These are phyloP conservation scores for Melanotaenia parkinsoni DNA, from an alignment of 2,797 vertebrate species.

Conservation along the genomic window DNA sequence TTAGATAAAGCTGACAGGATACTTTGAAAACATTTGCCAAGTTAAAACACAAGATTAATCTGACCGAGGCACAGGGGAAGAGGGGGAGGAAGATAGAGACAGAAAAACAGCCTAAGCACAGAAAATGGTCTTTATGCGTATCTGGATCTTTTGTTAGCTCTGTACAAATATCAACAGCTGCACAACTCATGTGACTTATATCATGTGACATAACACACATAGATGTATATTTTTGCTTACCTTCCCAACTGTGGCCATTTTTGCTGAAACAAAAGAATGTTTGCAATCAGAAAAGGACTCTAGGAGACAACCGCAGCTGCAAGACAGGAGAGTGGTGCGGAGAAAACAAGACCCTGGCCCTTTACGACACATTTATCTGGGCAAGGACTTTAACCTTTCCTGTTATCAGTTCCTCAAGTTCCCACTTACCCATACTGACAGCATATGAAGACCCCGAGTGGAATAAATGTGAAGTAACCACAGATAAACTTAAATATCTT, in stretches of 20 bases:
- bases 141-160: background rate
- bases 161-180: background rate
- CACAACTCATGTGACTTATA: background rate
- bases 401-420: background rate
- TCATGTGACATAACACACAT: background rate
- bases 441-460: background rate
- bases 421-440: background rate
- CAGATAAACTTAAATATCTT: background rate
- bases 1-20: background rate
- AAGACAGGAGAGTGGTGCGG: background rate
- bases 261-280: background rate
- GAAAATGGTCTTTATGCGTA: accelerated
- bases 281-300: background rate
- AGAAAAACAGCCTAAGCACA: background rate
- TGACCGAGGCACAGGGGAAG: background rate
- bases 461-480: background rate
- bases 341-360: background rate
- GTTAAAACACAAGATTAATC: background rate
- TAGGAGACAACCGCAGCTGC: background rate
- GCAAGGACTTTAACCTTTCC: slow-evolving; percentile 14
- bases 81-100: background rate
- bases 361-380: background rate
- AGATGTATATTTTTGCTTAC: slow-evolving; percentile 11
- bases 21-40: background rate
- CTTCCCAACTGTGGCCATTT: slow-evolving; percentile 37